phyloP scores from a whole-genome alignment of 2,113 vertebrate species.

The Turnix velox region DNA sequence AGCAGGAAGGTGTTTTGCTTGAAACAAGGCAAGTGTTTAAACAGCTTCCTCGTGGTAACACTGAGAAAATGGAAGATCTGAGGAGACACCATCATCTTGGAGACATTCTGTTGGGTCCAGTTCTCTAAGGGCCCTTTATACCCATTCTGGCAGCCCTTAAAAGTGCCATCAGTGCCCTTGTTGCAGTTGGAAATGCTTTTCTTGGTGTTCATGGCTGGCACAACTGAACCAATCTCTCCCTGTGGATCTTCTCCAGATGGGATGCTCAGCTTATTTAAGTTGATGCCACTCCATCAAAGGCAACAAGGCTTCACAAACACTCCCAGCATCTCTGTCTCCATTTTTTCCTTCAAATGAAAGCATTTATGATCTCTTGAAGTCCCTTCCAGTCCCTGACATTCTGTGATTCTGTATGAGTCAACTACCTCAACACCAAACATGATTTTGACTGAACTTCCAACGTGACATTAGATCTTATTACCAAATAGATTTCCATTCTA shows the following conservation, averaged over 20 bases:
- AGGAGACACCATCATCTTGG: neutral
- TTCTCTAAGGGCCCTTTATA: neutral
- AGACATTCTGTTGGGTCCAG: neutral
- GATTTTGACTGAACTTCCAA: neutral
- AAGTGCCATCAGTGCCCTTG: neutral
- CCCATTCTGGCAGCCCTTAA: neutral
- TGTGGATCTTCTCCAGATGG: accelerated
- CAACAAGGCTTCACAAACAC: neutral
- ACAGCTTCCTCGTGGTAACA: neutral
- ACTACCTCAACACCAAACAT: neutral
- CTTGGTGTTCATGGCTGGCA: neutral
- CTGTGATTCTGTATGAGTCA: too few relatives aligned
- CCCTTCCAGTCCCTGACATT: too few relatives aligned
- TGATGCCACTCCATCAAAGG: neutral
- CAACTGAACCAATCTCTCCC: neutral
- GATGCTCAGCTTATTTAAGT: neutral
- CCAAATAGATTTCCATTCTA: neutral
- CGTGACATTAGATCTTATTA: neutral
- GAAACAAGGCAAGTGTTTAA: neutral
- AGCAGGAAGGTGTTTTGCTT: neutral
- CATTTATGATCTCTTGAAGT: too few relatives aligned
- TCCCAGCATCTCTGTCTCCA: neutral
- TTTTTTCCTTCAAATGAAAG: neutral
- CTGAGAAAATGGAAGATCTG: slow-evolving; percentile 24
- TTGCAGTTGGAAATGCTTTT: neutral